These are phyloP conservation scores for Taeniopygia guttata DNA, from an alignment of 2,797 vertebrate species.

Conservation along the genomic window DNA sequence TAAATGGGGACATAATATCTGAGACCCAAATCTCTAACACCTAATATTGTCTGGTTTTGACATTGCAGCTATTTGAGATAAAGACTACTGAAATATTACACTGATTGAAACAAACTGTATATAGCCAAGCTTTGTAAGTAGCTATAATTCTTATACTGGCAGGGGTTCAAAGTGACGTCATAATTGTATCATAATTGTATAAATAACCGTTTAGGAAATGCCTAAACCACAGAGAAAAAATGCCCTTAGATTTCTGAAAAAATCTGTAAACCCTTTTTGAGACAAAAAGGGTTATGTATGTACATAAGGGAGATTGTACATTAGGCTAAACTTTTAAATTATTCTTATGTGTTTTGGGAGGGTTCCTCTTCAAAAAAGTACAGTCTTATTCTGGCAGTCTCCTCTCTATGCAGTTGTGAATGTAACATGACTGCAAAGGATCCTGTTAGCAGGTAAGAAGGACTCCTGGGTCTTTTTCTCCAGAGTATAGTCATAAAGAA, in stretches of 20 bases:
- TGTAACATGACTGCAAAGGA: background rate
- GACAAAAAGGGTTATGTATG: no score
- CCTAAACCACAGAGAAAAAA: background rate
- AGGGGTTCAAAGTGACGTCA: background rate
- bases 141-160: background rate
- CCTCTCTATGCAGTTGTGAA: background rate
- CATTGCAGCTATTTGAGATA: background rate
- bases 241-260: background rate
- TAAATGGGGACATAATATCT: background rate
- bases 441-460: background rate
- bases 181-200: no score
- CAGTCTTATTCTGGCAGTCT: background rate
- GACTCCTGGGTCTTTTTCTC: background rate
- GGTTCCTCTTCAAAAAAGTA: background rate
- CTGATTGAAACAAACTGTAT: background rate
- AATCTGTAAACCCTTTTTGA: background rate
- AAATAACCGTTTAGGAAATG: background rate
- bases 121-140: background rate
- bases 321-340: background rate
- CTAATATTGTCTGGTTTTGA: constrained; percentile 15
- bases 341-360: background rate
- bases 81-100: background rate
- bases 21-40: constrained; percentile 1
- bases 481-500: background rate
- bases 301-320: background rate